Evolutionary conservation across 2,113 vertebrate species (phyloP).

Genomic region (Charadrius vociferus): DNA sequence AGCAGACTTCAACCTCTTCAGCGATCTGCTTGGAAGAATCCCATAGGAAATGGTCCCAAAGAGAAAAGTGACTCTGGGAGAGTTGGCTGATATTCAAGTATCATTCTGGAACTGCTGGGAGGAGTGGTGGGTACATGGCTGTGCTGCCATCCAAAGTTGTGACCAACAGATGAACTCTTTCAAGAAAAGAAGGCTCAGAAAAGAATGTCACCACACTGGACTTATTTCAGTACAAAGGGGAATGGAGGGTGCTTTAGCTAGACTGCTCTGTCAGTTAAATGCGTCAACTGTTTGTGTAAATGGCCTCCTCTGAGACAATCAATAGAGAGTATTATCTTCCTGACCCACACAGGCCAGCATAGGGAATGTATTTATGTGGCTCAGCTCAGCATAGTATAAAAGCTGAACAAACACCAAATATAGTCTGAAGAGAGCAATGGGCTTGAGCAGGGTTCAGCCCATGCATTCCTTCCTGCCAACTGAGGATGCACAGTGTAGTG

Average conservation of each 20-base stretch:
- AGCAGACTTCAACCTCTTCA: background rate
- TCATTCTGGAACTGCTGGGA: background rate
- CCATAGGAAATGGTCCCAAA: background rate
- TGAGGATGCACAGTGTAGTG: rapidly evolving
- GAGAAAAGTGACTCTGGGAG: background rate
- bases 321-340: background rate
- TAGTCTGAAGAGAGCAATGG: background rate
- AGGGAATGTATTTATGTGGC: background rate
- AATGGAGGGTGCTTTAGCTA: background rate
- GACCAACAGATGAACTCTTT: background rate
- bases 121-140: background rate
- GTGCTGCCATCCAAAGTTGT: background rate
- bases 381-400: background rate
- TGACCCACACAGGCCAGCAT: background rate
- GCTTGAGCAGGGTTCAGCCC: background rate
- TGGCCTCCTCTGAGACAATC: background rate
- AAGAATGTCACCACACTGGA: background rate
- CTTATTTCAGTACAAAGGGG: background rate
- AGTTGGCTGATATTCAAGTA: background rate
- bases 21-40: background rate
- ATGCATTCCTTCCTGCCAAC: rapidly evolving
- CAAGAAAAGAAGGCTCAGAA: background rate
- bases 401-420: background rate
- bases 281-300: background rate
- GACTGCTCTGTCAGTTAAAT: background rate